Base-by-base conservation (phyloP, 2,113 vertebrate genomes). In the Cyanoderma ruficeps region DNA sequence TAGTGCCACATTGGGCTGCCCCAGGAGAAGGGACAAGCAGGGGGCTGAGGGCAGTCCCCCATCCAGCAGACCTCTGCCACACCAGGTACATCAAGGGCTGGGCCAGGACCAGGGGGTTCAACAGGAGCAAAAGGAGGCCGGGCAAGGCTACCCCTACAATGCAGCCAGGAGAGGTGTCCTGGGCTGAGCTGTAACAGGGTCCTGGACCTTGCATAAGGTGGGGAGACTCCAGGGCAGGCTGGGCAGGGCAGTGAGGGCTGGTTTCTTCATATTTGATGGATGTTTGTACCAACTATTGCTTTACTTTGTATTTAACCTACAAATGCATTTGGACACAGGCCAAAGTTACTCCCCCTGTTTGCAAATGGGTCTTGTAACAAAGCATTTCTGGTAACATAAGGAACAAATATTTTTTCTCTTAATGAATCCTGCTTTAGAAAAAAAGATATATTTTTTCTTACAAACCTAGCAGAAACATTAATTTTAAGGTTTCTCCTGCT, bases 121-220 rank as follows among this genome's bases (percentile, higher is more conserved):
- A 15, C 15, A 37, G 37, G 22, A 65, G 10, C n/a, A 37, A 65
- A 78, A 55, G 13, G 11, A 78, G 41, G 13, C 44, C 67, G 31
- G 80, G 56, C 46, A 61, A 39, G 13, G 13, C 33, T 53, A 7
- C 10, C 16, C 16, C 23, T 33, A 9, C 30, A 46, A 41, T 0
- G 0, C 0, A 55, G 10, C 9, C 35, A 47, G 33, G 21, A 75
- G 0, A 8, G 27, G 28, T 25, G 17, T 24, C 27, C 57, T 53
- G 81, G 57, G 39, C 55, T 59, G 59, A 72, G 39, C 49, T 46
- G 35, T 69, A 82, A 60, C 0, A 3, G 44, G 21, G 22, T 46
- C 10, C 55, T 60, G 20, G 65, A 74, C 25, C 16, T 60, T 7
- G 0, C 8, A 39, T 15, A 35, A 15, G 16, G 31, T 24, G 8